phyloP scores from a whole-genome alignment of 2,113 vertebrate genomes.

The Arenaria interpres region DNA sequence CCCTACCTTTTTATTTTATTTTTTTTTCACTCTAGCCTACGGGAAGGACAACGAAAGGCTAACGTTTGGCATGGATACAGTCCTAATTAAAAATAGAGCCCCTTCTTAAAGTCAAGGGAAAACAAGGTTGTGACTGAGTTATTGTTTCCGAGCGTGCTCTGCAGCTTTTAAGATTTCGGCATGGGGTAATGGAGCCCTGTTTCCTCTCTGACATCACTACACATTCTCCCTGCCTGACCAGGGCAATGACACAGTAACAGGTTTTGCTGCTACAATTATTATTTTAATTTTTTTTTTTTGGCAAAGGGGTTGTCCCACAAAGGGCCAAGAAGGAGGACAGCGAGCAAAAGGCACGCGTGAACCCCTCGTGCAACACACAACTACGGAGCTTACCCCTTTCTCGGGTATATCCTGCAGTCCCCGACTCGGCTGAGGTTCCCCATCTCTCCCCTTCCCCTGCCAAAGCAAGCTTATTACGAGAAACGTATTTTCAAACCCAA shows the following conservation, averaged over 20 bases:
- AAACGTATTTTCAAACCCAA: not conserved
- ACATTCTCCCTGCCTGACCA: not conserved
- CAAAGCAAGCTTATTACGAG: accelerated
- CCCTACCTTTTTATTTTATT: not conserved
- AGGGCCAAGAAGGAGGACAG: not conserved
- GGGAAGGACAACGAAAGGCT: not conserved
- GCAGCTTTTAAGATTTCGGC: not conserved
- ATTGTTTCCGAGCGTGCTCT: not conserved
- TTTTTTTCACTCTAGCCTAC: not conserved
- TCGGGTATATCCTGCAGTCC: not conserved
- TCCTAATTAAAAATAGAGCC: not conserved
- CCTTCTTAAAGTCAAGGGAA: not conserved
- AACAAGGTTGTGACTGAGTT: not conserved
- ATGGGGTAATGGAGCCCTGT: not conserved
- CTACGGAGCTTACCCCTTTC: not conserved
- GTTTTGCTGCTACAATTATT: not conserved
- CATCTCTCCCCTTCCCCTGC: not conserved
- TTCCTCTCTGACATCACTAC: slow-evolving; percentile 11
- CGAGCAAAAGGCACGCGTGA: accelerated
- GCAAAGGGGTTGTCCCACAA: not conserved
- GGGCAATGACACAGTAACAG: slow-evolving; percentile 15
- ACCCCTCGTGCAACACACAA: accelerated
- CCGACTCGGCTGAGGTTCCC: accelerated
- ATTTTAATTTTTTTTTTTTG: not conserved
- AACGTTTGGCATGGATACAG: not conserved